A percentile compares a stretch with the other conserved stretches of the same genome.
Conservation (phyloP, 2,113 vertebrate genomes). For the Sturnus vulgaris region DNA sequence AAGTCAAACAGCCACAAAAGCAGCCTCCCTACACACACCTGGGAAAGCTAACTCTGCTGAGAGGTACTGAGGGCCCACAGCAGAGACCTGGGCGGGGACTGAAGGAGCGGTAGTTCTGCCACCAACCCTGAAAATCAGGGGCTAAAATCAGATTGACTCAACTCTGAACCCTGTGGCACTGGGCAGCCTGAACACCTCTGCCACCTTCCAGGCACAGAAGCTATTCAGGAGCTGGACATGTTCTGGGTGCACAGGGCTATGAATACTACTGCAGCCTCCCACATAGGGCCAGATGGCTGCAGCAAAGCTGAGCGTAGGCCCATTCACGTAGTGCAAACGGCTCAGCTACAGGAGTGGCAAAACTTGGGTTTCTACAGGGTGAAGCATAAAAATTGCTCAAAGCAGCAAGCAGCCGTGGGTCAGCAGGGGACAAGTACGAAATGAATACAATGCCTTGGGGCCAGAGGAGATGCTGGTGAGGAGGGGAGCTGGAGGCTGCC, state of each 20-base stretch:
- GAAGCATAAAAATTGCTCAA: neutral
- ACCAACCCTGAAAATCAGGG: neutral
- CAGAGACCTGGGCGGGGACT: accelerated
- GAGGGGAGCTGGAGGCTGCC: neutral
- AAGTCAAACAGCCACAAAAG: neutral
- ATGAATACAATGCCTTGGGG: neutral
- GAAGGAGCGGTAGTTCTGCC: neutral
- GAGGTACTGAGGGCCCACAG: neutral
- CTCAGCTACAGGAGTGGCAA: neutral
- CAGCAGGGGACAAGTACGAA: neutral
- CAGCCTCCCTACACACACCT: neutral
- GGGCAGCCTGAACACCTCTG: neutral
- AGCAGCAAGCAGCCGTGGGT: neutral
- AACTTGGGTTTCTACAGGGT: neutral
- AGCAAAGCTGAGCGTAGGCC: neutral
- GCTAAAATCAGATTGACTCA: neutral
- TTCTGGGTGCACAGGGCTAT: neutral
- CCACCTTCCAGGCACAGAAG: neutral
- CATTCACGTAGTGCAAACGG: neutral
- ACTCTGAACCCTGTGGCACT: neutral
- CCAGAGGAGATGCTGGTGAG: neutral
- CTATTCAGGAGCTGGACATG: accelerated
- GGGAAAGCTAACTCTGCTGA: neutral
- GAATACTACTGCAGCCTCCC: neutral
- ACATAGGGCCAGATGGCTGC: neutral